A percentile compares a stretch with the other conserved stretches of the same genome.
Conservation (phyloP, 2,113 vertebrate genomes). For the Dendropsophus ebraccatus region DNA sequence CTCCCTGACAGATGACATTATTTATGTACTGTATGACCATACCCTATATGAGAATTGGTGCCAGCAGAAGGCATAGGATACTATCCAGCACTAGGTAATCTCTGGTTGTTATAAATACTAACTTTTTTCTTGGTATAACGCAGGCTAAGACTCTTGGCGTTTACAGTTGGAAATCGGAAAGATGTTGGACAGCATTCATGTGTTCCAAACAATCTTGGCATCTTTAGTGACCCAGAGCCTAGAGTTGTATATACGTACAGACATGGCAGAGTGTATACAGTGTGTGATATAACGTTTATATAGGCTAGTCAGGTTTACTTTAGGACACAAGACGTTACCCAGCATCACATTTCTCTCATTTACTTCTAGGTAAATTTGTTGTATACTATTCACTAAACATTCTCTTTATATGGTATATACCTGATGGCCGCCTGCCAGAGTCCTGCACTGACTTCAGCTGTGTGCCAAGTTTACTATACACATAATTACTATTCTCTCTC, state of each 20-base stretch:
- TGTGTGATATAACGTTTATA: slow-evolving; percentile 2
- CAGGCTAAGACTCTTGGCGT: background rate
- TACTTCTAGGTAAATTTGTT: slow-evolving; percentile 14
- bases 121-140: no score
- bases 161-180: background rate
- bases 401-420: background rate
- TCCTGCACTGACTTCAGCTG: background rate
- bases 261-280: background rate
- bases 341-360: background rate
- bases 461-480: background rate
- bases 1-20: no score
- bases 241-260: background rate
- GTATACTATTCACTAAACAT: background rate
- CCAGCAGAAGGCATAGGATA: no score
- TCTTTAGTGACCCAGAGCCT: background rate
- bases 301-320: slow-evolving; percentile 10
- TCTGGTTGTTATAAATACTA: no score
- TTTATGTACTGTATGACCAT: no score
- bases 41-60: no score
- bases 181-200: background rate
- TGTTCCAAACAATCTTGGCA: background rate
- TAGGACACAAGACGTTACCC: background rate
- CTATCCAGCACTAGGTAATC: no score
- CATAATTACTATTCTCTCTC: no score
- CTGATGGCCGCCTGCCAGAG: background rate